These are phyloP conservation scores for Lamprologus lemairii DNA, from an alignment of 2,113 vertebrate species.

Conservation along the genomic window DNA sequence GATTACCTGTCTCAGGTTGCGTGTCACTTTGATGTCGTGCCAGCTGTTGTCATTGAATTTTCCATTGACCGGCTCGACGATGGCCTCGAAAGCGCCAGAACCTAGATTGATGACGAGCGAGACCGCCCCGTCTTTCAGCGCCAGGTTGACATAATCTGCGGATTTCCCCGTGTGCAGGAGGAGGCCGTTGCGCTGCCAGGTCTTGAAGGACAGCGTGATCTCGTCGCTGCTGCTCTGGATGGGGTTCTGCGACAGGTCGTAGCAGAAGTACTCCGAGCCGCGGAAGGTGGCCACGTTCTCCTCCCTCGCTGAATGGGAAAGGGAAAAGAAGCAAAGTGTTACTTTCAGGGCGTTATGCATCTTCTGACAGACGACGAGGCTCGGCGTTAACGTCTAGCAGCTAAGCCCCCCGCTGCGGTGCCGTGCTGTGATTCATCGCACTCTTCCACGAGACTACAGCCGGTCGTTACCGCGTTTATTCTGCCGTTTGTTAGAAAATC, in stretches of 20 bases:
- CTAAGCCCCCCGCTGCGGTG: not conserved
- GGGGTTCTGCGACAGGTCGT: slow-evolving; percentile 95
- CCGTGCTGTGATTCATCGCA: not conserved
- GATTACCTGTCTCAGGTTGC: slow-evolving; percentile 99
- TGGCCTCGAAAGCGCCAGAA: slow-evolving; percentile 96
- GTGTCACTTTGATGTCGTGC: slow-evolving; percentile 98
- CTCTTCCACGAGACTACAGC: not conserved
- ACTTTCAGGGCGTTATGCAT: not conserved
- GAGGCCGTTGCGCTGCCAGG: slow-evolving; percentile 94
- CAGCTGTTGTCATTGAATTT: slow-evolving; percentile 98
- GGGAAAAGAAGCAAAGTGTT: not conserved
- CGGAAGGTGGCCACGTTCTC: slow-evolving; percentile 97
- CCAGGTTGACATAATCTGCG: slow-evolving; percentile 96
- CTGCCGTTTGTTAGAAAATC: not conserved
- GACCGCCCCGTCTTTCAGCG: slow-evolving; percentile 92
- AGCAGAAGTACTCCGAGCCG: slow-evolving; percentile 97
- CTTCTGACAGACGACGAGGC: not conserved
- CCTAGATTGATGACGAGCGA: slow-evolving; percentile 98
- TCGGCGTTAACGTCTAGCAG: not conserved
- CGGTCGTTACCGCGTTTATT: not conserved
- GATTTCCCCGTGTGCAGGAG: slow-evolving; percentile 98
- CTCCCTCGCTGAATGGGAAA: slow-evolving; percentile 77
- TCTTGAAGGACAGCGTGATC: slow-evolving; percentile 98
- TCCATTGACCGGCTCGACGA: slow-evolving; percentile 95
- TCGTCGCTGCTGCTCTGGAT: slow-evolving; percentile 99